These are phyloP conservation scores for Pandemis heparana DNA, from an alignment of 2,888 invertebrate genomes.

Conservation along the genomic window DNA sequence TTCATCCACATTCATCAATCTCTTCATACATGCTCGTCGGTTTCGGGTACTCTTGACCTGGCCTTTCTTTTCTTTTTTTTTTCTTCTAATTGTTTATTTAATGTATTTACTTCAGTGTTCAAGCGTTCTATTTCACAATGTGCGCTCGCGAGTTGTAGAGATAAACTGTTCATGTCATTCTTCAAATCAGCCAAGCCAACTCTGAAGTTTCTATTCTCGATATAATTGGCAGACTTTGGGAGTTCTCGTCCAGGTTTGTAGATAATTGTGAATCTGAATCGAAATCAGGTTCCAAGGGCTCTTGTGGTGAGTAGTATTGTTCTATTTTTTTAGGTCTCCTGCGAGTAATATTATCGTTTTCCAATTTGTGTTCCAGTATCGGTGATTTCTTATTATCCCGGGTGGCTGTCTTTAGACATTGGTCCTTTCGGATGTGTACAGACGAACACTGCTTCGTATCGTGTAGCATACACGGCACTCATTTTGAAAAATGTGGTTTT, in stretches of 20 bases:
- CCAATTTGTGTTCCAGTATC: background rate
- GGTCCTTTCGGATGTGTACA: too few relatives aligned
- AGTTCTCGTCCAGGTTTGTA: background rate
- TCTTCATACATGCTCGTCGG: too few relatives aligned
- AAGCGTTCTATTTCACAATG: slow-evolving; percentile 3
- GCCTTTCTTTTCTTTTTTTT: too few relatives aligned
- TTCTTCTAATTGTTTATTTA: background rate
- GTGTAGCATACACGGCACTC: too few relatives aligned
- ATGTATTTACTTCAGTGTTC: background rate
- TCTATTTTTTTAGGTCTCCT: background rate
- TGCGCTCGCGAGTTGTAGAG: background rate
- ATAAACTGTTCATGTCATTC: background rate
- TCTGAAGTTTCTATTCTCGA: background rate
- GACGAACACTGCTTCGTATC: too few relatives aligned
- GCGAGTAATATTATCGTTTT: background rate
- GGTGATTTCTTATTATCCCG: background rate
- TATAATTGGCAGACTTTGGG: background rate
- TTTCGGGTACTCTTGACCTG: too few relatives aligned
- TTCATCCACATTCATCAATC: too few relatives aligned
- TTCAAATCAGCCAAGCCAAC: background rate
- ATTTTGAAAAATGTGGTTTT: too few relatives aligned
- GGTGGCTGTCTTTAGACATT: too few relatives aligned
- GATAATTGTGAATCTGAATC: background rate
- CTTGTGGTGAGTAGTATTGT: background rate
- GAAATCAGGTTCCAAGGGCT: background rate